Evolutionary conservation across 2,888 invertebrate genomes (phyloP), one percentile per base, ranked within the genome.

Genomic region (Argyresthia goedartella): DNA sequence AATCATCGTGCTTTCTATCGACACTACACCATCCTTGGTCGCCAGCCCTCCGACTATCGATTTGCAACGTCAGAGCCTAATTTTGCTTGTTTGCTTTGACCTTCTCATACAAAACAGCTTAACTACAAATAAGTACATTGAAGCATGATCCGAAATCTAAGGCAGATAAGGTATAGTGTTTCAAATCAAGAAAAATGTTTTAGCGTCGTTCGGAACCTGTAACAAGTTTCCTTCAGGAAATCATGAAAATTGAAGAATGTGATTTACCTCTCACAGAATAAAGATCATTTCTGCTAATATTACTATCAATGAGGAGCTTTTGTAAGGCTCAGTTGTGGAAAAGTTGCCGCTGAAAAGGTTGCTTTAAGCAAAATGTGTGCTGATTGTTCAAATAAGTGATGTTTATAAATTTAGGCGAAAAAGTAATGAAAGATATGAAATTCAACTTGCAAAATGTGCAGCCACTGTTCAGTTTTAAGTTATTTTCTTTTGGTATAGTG

Each of bases 31-130:
- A 64, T 53, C 74, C 59, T 74, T 76, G 64, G n/a, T 36, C 49
- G 55, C 56, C 46, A 65, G 64, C 60, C 64, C 67, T 65, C 72
- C 75, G 71, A 74, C 65, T 81, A 82, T 82, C 76, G 82, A 82
- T 82, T 76, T 69, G 66, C 66, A 61, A 65, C 67, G 62, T 63
- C 61, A 68, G 68, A 78, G 73, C 73, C 76, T 78, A 75, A 76
- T 75, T 76, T 74, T 68, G 68, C 69, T 66, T 74, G 74, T 77
- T 79, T 75, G 76, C 65, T 59, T 49, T 44, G 41, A 25, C 33
- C 39, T 48, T 13, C 8, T 1, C 33, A 11, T 48, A 36, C 36
- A 9, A 35, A 52, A 52, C 48, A 35, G 42, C 25, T 25, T 2
- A 25, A 25, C 25, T 25, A 25, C 25, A 25, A 25, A 25, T 25